Evolutionary conservation across 2,888 invertebrate genomes (phyloP), one percentile per base, ranked within the genome.

Genomic region (Lithophane ornitopus): DNA sequence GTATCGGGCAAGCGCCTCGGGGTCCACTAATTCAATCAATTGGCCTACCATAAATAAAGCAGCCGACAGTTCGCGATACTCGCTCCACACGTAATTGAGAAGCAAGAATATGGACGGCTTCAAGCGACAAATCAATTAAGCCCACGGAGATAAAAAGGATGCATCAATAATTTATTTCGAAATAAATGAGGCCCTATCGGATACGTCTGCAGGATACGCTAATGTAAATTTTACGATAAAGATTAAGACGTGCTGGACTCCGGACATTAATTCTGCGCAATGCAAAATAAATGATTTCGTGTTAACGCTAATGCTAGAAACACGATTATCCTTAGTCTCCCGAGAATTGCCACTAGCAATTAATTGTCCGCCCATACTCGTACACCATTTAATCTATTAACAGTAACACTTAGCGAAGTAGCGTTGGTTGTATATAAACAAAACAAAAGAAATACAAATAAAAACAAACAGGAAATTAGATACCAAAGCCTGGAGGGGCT

Each of bases 21-120:
- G 95, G 95, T 92, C 93, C 92, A 95, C 95, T 96, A 96, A 96
- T 95, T 96, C 96, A 96, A 96, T 96, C 96, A 95, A 95, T 96
- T 94, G 94, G 90, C 91, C 89, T 93, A 90, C 94, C 94, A 95
- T 96, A 96, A 96, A 96, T 96, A 95, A 94, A 93, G 88, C 87
- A 90, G 91, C 90, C 90, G 95, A 93, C 95, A 93, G 91, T 93
- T 92, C 90, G 94, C 94, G 94, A 95, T 95, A 95, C 92, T 90
- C 89, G 90, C 85, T 90, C 91, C 90, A 89, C 92, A 91, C 94
- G 94, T 95, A 96, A 96, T 95, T 95, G 95, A 95, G 95, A 94
- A 94, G 93, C 94, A 94, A 90, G 92, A 92, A 92, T 92, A 93
- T 91, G 87, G 92, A 92, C 92, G 91, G 92, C 93, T 94, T 88